Percentiles rank a stretch among this genome's conserved stretches.
Evolutionary conservation across 1,140 invertebrate genomes (phyloP).

Genomic region (Apocrypta bakeri): DNA sequence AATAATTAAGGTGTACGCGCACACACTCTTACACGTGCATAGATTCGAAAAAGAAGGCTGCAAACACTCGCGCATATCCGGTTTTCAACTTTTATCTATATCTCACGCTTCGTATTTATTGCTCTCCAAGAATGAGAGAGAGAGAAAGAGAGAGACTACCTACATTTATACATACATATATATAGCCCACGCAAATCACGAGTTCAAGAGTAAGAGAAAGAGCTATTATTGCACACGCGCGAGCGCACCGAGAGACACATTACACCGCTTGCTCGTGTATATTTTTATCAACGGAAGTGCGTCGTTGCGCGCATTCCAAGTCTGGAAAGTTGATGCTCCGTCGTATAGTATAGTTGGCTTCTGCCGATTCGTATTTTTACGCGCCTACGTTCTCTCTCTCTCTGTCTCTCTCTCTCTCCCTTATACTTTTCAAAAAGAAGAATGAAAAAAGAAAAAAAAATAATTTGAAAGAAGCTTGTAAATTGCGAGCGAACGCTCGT

Average conservation of each 20-base stretch:
- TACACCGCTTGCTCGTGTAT: slow-evolving; percentile 61
- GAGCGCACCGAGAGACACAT: slow-evolving; percentile 64
- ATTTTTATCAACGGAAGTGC: slow-evolving; percentile 75
- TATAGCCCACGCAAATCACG: neutral
- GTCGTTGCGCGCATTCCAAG: slow-evolving; percentile 70
- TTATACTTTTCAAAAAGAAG: neutral
- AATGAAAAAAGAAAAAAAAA: neutral
- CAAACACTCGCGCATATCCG: neutral
- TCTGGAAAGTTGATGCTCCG: slow-evolving; percentile 58
- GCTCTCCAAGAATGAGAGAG: neutral
- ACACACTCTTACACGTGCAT: neutral
- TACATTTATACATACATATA: neutral
- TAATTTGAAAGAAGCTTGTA: neutral
- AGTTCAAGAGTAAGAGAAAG: slow-evolving; percentile 25
- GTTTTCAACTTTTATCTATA: neutral
- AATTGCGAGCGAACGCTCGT: neutral
- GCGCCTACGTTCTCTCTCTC: neutral
- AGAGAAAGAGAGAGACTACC: too few species aligned
- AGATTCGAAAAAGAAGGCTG: neutral
- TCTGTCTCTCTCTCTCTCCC: too few species aligned
- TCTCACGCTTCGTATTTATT: neutral
- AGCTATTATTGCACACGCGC: slow-evolving; percentile 59
- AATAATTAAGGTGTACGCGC: neutral
- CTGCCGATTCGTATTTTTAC: slow-evolving; percentile 53
- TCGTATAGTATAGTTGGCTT: neutral